Evolutionary conservation across 2,888 invertebrate species (phyloP), one percentile per base, ranked within the genome.

Genomic region (Ypsolopha sequella): DNA sequence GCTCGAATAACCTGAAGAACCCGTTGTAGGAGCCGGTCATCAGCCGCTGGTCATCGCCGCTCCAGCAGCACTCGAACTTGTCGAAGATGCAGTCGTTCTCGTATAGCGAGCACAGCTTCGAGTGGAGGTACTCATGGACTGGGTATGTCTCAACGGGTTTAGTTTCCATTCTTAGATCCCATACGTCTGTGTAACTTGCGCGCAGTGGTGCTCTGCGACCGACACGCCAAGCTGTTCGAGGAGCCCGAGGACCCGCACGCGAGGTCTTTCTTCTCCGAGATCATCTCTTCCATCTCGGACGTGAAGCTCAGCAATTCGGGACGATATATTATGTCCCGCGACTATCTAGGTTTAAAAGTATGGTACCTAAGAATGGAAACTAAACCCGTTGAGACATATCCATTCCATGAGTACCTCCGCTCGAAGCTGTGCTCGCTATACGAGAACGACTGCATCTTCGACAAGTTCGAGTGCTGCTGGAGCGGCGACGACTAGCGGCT

Each of bases 351-450:
- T 72, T 95, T 99, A 70, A 99, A 99, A 91, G 98, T 99, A 64
- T 99, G 99, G 99, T 98, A 99, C 89, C 90, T 98, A 71, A 95
- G 98, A 79, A 99, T 98, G 98, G 99, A 99, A 87, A 94, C 95
- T 8, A 96, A 95, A 82, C 99, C 99, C 35, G 95, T 99, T 69
- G 99, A 99, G 89, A 94, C 95, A 74, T 97, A 96, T 89, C 95
- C 95, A 75, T 95, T 99, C 54, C 99, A 99, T 78, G 99, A 99
- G 88, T 99, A 99, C 87, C 89, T 99, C 60, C 91, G 99, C 70
- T 96, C 97, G 63, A 99, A 99, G 88, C 87, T 99, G 73, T 99
- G 99, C 89, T 97, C 98, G 62, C 87, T 99, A n/a, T n/a, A n/a
- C n/a, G n/a, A n/a, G n/a, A n/a, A n/a, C n/a, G n/a, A n/a, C n/a